Evolutionary conservation across 1,140 invertebrate species (phyloP), one percentile per base, ranked within the genome.

Genomic region (Lucilia cuprina): DNA sequence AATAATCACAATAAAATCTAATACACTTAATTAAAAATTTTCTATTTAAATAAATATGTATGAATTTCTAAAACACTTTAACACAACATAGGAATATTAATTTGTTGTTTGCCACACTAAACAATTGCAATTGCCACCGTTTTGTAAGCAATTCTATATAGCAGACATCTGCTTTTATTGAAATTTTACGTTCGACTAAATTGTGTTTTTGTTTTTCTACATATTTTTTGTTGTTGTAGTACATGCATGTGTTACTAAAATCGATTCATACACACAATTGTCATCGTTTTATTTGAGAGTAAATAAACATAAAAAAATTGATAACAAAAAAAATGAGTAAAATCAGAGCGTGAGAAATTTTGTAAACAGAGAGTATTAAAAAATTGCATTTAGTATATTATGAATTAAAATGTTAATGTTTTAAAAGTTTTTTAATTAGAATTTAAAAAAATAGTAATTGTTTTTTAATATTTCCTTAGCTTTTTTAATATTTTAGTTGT

Each of bases 81-180:
- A 3, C 25, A 30, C 25, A 30, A 30, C 25, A 2, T 30, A 30
- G 25, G 25, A 30, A 17, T 55, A 17, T 55, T 49, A 49, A 49
- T 49, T 55, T 55, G 5, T n/a, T 55, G 4, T 55, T 55, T 55
- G 50, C 41, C 12, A n/a, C 65, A 70, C 65, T 70, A 70, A 70
- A 70, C 65, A 70, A 70, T 70, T 41, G 41, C 10, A 70, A 17
- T 55, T 17, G 12, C 50, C 4, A 55, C 50, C 50, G 50, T 55
- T 55, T 55, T 55, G 65, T 21, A 70, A n/a, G 5, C 65, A 70
- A 14, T 55, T 41, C 5, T 41, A 41, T 41, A 41, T 8, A 41
- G 12, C n/a, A 21, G 7, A 70, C 65, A 70, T 70, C 65, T 70
- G 65, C 65, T 70, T 70, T 70, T 70, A 70, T 70, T 70, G 65